Evolutionary conservation across 2,113 vertebrate species (phyloP).

Genomic region (Tragelaphus imberbis): DNA sequence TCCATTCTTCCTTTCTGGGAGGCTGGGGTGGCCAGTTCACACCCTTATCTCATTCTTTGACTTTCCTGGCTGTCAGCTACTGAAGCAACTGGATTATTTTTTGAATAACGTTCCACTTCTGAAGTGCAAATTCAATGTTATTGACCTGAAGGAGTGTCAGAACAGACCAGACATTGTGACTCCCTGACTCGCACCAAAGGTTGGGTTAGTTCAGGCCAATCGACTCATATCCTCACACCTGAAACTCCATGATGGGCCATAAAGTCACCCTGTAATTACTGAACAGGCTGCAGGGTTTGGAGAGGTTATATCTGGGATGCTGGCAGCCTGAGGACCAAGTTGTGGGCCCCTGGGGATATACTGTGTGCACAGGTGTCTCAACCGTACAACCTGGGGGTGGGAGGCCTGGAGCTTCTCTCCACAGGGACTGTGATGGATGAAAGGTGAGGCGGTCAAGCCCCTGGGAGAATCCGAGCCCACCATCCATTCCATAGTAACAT

Average conservation of each 20-base stretch:
- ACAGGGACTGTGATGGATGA: background rate
- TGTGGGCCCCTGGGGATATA: background rate
- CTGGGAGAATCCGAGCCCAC: background rate
- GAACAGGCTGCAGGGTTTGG: background rate
- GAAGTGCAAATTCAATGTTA: slow-evolving; percentile 39
- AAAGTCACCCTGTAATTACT: background rate
- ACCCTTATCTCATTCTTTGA: background rate
- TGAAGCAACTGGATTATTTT: slow-evolving; percentile 12
- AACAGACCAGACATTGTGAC: background rate
- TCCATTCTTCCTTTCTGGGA: background rate
- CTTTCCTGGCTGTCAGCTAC: background rate
- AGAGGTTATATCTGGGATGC: background rate
- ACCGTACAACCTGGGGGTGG: too few species aligned
- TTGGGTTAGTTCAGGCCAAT: background rate
- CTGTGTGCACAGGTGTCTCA: background rate
- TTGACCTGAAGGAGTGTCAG: slow-evolving; percentile 39
- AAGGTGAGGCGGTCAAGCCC: fast-evolving
- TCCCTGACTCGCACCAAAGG: background rate
- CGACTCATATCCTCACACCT: background rate
- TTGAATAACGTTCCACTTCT: background rate
- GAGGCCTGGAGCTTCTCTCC: background rate
- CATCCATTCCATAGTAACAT: background rate
- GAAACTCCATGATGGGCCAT: background rate
- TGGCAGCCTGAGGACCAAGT: background rate
- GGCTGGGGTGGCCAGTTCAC: background rate